Base-by-base conservation (phyloP, 2,797 vertebrate genomes). In the Sciurus carolinensis region DNA sequence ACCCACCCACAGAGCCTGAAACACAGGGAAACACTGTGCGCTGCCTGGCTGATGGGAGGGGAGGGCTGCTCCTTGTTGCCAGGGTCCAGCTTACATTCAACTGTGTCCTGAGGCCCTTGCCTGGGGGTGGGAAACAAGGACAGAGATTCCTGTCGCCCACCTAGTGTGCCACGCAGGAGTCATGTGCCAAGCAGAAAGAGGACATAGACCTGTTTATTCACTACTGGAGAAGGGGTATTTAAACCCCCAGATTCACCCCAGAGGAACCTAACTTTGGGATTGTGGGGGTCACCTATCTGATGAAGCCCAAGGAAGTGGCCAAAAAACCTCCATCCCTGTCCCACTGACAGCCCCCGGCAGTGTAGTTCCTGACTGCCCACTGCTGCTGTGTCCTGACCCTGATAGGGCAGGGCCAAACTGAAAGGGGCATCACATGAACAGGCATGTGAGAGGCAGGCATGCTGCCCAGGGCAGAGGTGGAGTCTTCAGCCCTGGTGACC, bases 61-160 rank as follows among this genome's bases (percentile, higher is more conserved):
- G 69, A 47, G 22, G 22, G 14, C 36, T 18, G 15, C 36, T 67
- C 64, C 15, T 64, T 59, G 39, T 12, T 62, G 42, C 72, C 36
- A 15, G 39, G 66, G 39, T 52, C 71, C 82, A 87, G 57, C 86
- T 52, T 86, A n/a, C n/a, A 18, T 75, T 69, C 39, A 42, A 36
- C 52, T 4, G 13, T 87, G 57, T 57, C 81, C 77, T 17, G 54
- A 69, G 47, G 72, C 50, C 50, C 36, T 81, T 39, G 91, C 22
- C 66, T 89, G 72, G 24, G 69, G 24, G 50, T 44, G 66, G 87
- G 84, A 54, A 88, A 9, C 64, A 76, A 44, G n/a, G 59, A 42
- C 22, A 42, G 52, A 95, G 95, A 94, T 96, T 91, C 91, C 92
- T 94, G 66, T 18, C 33, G 2, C 90, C 95, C 85, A 82, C 80